Percentiles rank a stretch among this genome's conserved stretches.
Conservation (phyloP, 2,797 vertebrate genomes). For the Neoniphon sammara region DNA sequence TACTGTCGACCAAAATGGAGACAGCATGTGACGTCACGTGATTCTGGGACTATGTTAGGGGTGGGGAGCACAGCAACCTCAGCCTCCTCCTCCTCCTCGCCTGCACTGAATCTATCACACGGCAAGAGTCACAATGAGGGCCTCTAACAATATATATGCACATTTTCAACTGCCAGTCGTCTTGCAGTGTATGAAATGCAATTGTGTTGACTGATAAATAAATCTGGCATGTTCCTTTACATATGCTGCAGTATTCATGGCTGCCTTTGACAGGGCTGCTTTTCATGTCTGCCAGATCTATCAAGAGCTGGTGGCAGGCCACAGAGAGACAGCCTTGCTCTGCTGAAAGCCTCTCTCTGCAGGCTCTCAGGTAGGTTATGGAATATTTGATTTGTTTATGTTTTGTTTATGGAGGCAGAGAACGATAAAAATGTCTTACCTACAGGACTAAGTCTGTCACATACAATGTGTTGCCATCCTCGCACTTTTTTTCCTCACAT, state of each 20-base stretch:
- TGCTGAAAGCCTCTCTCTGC: slow-evolving; percentile 65
- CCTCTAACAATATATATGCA: slow-evolving; percentile 59
- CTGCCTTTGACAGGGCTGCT: slow-evolving; percentile 60
- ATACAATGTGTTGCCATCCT: background rate
- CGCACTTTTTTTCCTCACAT: background rate
- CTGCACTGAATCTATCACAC: slow-evolving; percentile 71
- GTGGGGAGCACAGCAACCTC: slow-evolving; percentile 72
- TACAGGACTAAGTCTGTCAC: background rate
- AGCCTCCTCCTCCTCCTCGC: slow-evolving; percentile 67
- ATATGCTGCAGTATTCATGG: slow-evolving; percentile 72
- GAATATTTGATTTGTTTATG: slow-evolving; percentile 21
- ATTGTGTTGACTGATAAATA: slow-evolving; percentile 57
- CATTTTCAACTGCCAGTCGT: slow-evolving; percentile 38
- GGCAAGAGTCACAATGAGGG: slow-evolving; percentile 63
- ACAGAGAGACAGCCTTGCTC: slow-evolving; percentile 65
- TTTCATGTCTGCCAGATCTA: slow-evolving; percentile 61
- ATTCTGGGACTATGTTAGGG: slow-evolving; percentile 69
- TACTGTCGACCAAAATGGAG: slow-evolving; percentile 61
- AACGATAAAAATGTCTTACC: too few relatives aligned
- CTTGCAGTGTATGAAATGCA: slow-evolving; percentile 62
- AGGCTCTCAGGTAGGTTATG: slow-evolving; percentile 75
- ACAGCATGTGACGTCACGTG: slow-evolving; percentile 75
- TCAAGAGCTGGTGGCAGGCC: slow-evolving; percentile 64
- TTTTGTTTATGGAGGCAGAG: background rate
- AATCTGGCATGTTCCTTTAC: slow-evolving; percentile 56